A percentile compares a stretch with the other conserved stretches of the same genome.
Evolutionary conservation across 2,888 invertebrate genomes (phyloP).

Genomic region (Drosophila eohydei): DNA sequence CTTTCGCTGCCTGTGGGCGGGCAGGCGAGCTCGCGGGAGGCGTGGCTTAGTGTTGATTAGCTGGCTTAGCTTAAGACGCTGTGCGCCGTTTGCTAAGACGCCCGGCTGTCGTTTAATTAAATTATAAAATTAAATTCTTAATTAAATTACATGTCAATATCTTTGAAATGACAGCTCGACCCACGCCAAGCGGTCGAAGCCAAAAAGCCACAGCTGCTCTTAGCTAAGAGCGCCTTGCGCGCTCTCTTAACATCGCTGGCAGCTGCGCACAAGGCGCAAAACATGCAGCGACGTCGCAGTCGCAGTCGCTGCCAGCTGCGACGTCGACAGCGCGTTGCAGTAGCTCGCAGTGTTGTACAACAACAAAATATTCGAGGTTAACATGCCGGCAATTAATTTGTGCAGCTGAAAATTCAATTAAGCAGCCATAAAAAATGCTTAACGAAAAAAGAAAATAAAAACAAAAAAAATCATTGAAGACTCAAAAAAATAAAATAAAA

Average conservation of each 20-base stretch:
- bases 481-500: neutral
- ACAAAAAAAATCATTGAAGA: neutral
- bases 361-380: conserved; percentile 56
- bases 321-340: conserved; percentile 3
- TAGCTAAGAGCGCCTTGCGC: conserved; percentile 28
- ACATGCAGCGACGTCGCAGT: conserved; percentile 12
- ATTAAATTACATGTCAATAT: conserved; percentile 59
- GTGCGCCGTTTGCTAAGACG: conserved; percentile 9
- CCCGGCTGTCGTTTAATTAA: conserved; percentile 40
- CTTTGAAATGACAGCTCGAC: conserved; percentile 26
- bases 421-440: conserved; percentile 57
- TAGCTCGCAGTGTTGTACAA: conserved; percentile 26
- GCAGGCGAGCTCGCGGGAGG: neutral
- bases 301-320: neutral
- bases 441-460: neutral
- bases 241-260: conserved; percentile 25
- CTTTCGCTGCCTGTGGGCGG: neutral
- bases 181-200: neutral
- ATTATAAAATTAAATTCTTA: conserved; percentile 54
- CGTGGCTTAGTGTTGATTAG: conserved; percentile 38
- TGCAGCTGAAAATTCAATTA: conserved; percentile 65
- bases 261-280: conserved; percentile 29
- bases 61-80: conserved; percentile 27
- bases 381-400: conserved; percentile 67
- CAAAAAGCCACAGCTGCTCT: conserved; percentile 9